Evolutionary conservation across 1,140 invertebrate genomes (phyloP).

Genomic region (Drosophila kikkawai): DNA sequence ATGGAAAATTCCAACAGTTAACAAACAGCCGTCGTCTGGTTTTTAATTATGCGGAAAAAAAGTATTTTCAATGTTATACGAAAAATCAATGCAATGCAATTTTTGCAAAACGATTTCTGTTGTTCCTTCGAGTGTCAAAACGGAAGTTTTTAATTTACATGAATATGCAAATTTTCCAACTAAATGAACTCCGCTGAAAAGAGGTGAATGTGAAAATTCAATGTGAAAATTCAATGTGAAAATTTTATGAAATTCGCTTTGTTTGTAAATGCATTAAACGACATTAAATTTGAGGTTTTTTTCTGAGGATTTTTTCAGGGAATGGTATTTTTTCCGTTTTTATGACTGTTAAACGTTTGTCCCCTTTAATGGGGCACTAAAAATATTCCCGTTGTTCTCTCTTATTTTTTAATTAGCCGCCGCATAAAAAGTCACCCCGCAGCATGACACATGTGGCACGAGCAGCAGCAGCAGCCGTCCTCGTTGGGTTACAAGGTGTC

Average conservation of each 20-base stretch:
- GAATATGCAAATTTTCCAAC: conserved; percentile 68
- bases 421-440: conserved; percentile 67
- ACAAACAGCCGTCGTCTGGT: conserved; percentile 29
- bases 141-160: conserved; percentile 78
- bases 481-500: conserved; percentile 68
- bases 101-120: conserved; percentile 40
- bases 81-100: conserved; percentile 37
- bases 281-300: conserved; percentile 55
- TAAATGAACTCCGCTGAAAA: conserved; percentile 60
- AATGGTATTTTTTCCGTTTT: conserved; percentile 24
- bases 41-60: conserved; percentile 71
- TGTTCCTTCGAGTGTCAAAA: conserved; percentile 53
- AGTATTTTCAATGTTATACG: conserved; percentile 14
- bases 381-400: conserved; percentile 33
- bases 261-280: conserved; percentile 62
- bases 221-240: conserved; percentile 54
- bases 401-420: conserved; percentile 77
- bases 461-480: conserved; percentile 41
- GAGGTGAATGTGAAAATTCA: conserved; percentile 47
- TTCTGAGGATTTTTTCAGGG: neutral
- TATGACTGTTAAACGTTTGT: conserved; percentile 71
- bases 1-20: conserved; percentile 61
- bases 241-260: conserved; percentile 43
- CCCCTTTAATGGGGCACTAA: conserved; percentile 46
- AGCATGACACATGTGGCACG: conserved; percentile 74